Evolutionary conservation across 2,888 invertebrate genomes (phyloP).

Genomic region (Bembecia ichneumoniformis): DNA sequence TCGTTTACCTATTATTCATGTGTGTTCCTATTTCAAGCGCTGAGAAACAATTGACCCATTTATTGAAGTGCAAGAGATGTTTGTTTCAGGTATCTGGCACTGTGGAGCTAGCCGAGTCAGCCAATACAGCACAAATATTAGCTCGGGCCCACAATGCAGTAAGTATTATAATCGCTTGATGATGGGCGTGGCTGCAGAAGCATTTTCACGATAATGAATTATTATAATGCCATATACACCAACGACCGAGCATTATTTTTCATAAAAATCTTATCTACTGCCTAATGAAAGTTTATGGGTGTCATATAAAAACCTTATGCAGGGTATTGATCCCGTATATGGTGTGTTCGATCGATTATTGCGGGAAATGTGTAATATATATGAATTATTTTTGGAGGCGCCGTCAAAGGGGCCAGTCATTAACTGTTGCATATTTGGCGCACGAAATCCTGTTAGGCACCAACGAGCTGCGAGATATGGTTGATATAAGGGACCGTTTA

Average conservation of each 20-base stretch:
- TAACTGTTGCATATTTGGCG: slow-evolving; percentile 35
- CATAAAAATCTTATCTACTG: slow-evolving; percentile 13
- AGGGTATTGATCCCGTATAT: slow-evolving; percentile 12
- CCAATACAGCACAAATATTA: slow-evolving; percentile 49
- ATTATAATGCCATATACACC: neutral
- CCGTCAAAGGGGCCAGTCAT: slow-evolving; percentile 29
- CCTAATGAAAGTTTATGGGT: slow-evolving; percentile 23
- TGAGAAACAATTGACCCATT: slow-evolving; percentile 50
- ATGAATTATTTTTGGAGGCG: slow-evolving; percentile 27
- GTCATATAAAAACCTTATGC: slow-evolving; percentile 18
- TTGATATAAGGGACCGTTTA: slow-evolving; percentile 42
- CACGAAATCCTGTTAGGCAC: slow-evolving; percentile 21
- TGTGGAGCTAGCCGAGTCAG: slow-evolving; percentile 50
- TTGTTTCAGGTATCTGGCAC: slow-evolving; percentile 61
- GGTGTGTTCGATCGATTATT: slow-evolving; percentile 22
- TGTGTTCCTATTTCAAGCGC: slow-evolving; percentile 1
- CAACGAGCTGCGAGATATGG: slow-evolving; percentile 40
- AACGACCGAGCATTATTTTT: slow-evolving; percentile 8
- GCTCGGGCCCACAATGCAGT: slow-evolving; percentile 52
- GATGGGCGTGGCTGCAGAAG: neutral
- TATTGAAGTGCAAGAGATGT: slow-evolving; percentile 31
- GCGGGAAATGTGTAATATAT: slow-evolving; percentile 16
- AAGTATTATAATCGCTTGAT: slow-evolving; percentile 19
- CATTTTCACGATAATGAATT: neutral
- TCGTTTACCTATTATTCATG: neutral